Base-by-base conservation (phyloP, 2,113 vertebrate genomes). In the Grammatotria lemairii region DNA sequence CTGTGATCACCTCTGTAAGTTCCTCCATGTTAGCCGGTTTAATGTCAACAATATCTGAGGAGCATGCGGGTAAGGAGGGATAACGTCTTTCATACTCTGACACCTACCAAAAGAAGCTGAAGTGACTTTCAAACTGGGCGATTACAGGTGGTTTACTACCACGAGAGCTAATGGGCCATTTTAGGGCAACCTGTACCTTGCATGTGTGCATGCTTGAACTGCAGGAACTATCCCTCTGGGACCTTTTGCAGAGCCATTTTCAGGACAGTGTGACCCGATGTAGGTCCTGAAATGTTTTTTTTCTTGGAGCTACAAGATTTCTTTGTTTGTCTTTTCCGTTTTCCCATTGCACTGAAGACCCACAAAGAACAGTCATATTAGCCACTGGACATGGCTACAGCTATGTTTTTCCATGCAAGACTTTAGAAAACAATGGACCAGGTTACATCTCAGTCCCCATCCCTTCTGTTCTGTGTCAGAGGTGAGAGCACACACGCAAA, bases 21-120 rank as follows among this genome's bases (percentile, higher is more conserved):
- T 99, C 98, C 91, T 99, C 98, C 98, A 99, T 99, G 96, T 99
- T 99, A 96, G 98, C 97, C 57, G 98, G 98, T 92, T 99, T 99
- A 89, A 99, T 99, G 95, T 99, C 98, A 94, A 99, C 98, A 87
- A 99, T 98, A 91, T 99, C 98, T 99, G 57, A 85, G 45, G 83
- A 38, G 82, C 9, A 14, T 2, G 3, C 6, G 5, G 92, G 96
- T 92, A 95, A 95, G 91, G 93, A 82, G 21, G 14, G 73, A 85
- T 9, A 68, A 80, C 51, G 7, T 14, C 21, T 45, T 54, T 82
- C 3, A 3, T 11, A 16, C 9, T 81, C 12, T 35, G 10, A 33
- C 28, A 63, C 58, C 58, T 63, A 63, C 58, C 58, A 63, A 63
- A 63, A 63, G 16, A 33, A 33, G 16, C 28, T 63, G 28, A 33